These are phyloP conservation scores for Pelagia noctiluca DNA, from an alignment of 30 jellyfish, hydroid and myxozoan species.

Conservation along the genomic window DNA sequence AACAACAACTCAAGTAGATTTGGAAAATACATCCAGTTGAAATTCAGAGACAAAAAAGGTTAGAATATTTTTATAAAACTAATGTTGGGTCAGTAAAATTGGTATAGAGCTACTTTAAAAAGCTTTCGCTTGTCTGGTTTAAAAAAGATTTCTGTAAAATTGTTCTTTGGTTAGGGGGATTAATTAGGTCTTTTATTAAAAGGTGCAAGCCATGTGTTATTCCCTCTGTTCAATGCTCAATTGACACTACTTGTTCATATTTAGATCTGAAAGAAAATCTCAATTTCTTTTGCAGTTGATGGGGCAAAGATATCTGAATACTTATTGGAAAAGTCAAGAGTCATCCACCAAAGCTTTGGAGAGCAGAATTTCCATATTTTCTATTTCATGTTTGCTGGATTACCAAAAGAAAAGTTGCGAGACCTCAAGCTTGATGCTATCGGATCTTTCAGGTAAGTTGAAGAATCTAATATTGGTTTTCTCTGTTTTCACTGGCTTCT, in stretches of 20 bases:
- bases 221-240: not conserved
- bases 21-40: slow-evolving; percentile 70
- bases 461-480: not conserved
- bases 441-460: slow-evolving; percentile 15
- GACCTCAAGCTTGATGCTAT: slow-evolving; percentile 36
- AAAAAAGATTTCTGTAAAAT: too few relatives aligned
- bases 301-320: slow-evolving; percentile 75
- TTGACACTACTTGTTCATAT: not conserved
- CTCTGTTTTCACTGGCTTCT: not conserved
- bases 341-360: slow-evolving; percentile 69
- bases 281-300: slow-evolving; percentile 36
- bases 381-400: slow-evolving; percentile 64
- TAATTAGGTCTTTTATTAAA: too few relatives aligned
- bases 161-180: too few relatives aligned
- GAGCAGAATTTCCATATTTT: slow-evolving; percentile 71
- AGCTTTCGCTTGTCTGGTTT: too few relatives aligned
- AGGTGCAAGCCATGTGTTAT: too few relatives aligned
- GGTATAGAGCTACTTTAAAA: too few relatives aligned
- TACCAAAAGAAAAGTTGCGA: slow-evolving; percentile 30
- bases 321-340: slow-evolving; percentile 72
- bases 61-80: too few relatives aligned
- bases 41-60: slow-evolving; percentile 60
- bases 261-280: not conserved
- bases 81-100: too few relatives aligned
- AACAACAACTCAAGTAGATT: slow-evolving; percentile 77